Evolutionary conservation across 1,140 invertebrate genomes (phyloP), one percentile per base, ranked within the genome.

Genomic region (Trissolcus basalis): DNA sequence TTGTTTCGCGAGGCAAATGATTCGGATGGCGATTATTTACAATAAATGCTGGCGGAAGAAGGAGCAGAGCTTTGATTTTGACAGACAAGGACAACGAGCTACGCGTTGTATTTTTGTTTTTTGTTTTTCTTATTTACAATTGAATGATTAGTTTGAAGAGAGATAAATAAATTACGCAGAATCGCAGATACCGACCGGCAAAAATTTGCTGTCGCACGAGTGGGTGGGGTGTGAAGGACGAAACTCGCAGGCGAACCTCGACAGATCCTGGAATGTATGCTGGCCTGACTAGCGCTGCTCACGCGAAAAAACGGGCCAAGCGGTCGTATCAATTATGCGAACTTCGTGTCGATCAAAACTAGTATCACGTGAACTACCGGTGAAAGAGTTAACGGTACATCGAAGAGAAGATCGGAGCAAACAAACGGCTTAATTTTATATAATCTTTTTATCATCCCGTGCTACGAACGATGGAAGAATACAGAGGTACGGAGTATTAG

Each of bases 401-500:
- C 67, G 68, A 77, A 77, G 63, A 71, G 58, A 71, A 71, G 61
- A 55, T 63, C 54, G 51, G 56, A 71, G 68, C 49, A 67, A 68
- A 67, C 51, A 51, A 58, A 56, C 49, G 60, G 39, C 14, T 27
- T 27, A 27, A 27, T 27, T 27, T 27, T 27, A 27, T 27, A 3
- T 27, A 27, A 27, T 27, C 19, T 27, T 27, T 27, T 27, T 3
- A 27, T 27, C 19, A 27, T 27, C 11, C 43, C 43, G 50, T 43
- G 33, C 44, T 39, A 10, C 60, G 71, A 69, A 56, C 59, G 50
- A 67, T 77, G 73, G 74, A 77, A 77, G 74, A 71, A 71, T 71
- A 71, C 68, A 77, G 67, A 70, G 74, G 74, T 77, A 77, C 68
- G 53, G 74, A 77, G 68, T 77, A 71, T 71, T 71, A 76, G 56